Conservation (phyloP, 2,888 invertebrate genomes). For the Tigriopus californicus region DNA sequence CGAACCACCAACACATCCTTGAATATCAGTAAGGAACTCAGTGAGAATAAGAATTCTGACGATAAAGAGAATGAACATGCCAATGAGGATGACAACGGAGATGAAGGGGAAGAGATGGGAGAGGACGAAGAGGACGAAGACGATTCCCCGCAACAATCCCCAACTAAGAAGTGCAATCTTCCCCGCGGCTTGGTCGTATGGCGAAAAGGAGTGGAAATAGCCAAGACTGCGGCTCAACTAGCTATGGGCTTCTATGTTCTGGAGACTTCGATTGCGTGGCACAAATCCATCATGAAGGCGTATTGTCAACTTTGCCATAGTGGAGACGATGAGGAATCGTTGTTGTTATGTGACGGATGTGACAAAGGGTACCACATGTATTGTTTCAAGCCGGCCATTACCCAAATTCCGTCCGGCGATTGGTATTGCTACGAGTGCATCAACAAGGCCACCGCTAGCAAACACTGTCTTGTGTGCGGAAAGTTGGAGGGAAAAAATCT, state of each 20-base stretch:
- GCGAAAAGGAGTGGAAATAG: slow-evolving; percentile 68
- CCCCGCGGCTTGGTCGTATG: slow-evolving; percentile 52
- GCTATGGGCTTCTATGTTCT: slow-evolving; percentile 73
- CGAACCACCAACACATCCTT: background rate
- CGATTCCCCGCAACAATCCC: background rate
- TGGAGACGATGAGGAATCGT: slow-evolving; percentile 86
- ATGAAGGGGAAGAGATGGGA: slow-evolving; percentile 6
- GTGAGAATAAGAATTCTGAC: slow-evolving; percentile 18
- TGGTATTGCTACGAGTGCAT: slow-evolving; percentile 39
- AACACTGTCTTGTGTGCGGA: slow-evolving; percentile 87
- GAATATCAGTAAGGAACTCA: background rate
- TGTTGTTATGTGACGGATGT: slow-evolving; percentile 88
- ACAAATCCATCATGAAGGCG: slow-evolving; percentile 99
- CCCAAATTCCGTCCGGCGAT: slow-evolving; percentile 88
- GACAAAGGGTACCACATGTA: slow-evolving; percentile 97
- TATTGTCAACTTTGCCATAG: slow-evolving; percentile 92
- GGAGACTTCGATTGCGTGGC: slow-evolving; percentile 89
- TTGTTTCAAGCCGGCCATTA: slow-evolving; percentile 92
- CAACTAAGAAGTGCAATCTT: slow-evolving; percentile 23
- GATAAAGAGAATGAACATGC: slow-evolving; percentile 19
- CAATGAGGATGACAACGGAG: slow-evolving; percentile 9
- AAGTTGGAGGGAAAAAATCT: slow-evolving; percentile 45
- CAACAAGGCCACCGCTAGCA: slow-evolving; percentile 69
- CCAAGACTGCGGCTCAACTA: slow-evolving; percentile 71
- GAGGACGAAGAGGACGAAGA: slow-evolving; percentile 27